A percentile compares a stretch with the other conserved stretches of the same genome.
These are phyloP conservation scores for Oscheius sp. DNA, from an alignment of 2,888 invertebrate species.

Conservation along the genomic window DNA sequence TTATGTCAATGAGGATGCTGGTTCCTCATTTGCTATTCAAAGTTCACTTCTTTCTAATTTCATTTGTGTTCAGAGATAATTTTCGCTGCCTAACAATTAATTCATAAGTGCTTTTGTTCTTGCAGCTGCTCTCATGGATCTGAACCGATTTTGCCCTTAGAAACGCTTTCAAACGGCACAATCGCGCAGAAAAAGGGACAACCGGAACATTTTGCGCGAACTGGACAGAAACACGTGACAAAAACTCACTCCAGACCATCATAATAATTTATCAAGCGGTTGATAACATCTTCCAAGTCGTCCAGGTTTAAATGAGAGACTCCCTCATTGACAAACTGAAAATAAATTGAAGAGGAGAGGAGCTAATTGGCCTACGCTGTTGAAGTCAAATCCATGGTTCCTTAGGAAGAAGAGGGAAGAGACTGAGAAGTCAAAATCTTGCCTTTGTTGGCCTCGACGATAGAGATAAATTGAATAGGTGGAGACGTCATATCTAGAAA, in stretches of 20 bases:
- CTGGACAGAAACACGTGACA: neutral
- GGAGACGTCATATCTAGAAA: constrained; percentile 34
- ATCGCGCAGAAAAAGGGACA: neutral
- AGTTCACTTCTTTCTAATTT: no score
- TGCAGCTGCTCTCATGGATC: no score
- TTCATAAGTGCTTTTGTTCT: no score
- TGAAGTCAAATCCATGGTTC: constrained; percentile 46
- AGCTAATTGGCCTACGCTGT: constrained; percentile 28
- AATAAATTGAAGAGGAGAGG: neutral
- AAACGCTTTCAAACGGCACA: neutral
- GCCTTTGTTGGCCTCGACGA: constrained; percentile 29
- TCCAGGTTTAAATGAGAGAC: constrained; percentile 23
- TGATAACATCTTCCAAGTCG: constrained; percentile 12
- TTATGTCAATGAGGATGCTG: no score
- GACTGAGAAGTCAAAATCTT: constrained; percentile 31
- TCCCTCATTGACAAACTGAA: constrained; percentile 16
- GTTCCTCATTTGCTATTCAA: no score
- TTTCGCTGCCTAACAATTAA: no score
- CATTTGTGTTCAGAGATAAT: no score
- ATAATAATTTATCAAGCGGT: neutral
- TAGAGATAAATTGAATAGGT: constrained; percentile 32
- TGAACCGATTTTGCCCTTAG: no score
- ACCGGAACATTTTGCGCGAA: neutral
- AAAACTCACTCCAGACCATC: constrained; percentile 27
- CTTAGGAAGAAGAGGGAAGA: constrained; percentile 39